phyloP scores from a whole-genome alignment of 2,113 vertebrate species.

The Australoheros scitulus region DNA sequence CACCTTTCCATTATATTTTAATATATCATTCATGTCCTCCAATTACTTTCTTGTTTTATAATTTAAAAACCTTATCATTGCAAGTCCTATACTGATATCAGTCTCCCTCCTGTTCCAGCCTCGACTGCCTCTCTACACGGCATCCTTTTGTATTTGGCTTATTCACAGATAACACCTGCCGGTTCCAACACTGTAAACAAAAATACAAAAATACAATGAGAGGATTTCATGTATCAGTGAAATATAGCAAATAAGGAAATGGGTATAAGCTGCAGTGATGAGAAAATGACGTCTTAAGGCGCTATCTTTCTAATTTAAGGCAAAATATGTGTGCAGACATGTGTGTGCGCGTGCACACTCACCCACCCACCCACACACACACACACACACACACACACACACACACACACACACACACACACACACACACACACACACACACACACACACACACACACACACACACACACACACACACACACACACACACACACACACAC shows the following conservation, averaged over 20 bases:
- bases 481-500: no score
- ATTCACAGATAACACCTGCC: neutral
- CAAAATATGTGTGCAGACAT: neutral
- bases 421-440: no score
- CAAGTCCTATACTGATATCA: neutral
- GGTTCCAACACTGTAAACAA: neutral
- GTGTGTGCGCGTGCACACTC: no score
- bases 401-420: no score
- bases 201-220: neutral
- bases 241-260: neutral
- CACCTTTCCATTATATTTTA: neutral
- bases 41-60: neutral
- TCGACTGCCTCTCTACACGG: neutral
- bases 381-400: no score
- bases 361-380: no score
- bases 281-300: neutral
- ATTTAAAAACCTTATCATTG: slow-evolving; percentile 7
- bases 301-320: neutral
- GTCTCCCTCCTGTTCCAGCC: neutral
- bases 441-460: no score
- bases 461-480: no score
- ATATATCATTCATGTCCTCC: neutral
- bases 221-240: neutral
- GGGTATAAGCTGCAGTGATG: neutral
- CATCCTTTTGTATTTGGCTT: neutral